A percentile compares a stretch with the other conserved stretches of the same genome.
These are phyloP conservation scores for Helicoverpa armigera DNA, from an alignment of 1,140 invertebrate genomes.

Conservation along the genomic window DNA sequence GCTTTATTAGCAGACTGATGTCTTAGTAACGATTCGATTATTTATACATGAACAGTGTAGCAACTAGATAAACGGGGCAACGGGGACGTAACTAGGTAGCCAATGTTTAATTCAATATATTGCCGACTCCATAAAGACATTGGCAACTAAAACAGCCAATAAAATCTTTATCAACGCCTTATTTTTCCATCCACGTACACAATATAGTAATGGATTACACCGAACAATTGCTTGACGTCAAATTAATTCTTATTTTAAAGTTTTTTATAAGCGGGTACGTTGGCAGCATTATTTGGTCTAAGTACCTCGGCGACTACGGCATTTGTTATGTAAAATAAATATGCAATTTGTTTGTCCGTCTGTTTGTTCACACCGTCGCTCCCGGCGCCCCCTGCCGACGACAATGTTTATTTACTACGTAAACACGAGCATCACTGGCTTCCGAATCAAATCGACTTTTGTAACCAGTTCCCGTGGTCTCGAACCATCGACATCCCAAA, in stretches of 20 bases:
- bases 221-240: not conserved
- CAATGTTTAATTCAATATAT: slow-evolving; percentile 26
- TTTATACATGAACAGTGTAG: slow-evolving; percentile 3
- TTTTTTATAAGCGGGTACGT: not conserved
- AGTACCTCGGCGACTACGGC: slow-evolving; percentile 10
- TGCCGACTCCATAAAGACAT: slow-evolving; percentile 27
- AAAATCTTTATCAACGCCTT: slow-evolving; percentile 27
- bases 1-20: not conserved
- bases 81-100: slow-evolving; percentile 8
- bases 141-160: slow-evolving; percentile 29
- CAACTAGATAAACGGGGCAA: slow-evolving; percentile 13
- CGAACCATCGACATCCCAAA: slow-evolving; percentile 36
- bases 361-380: slow-evolving; percentile 25
- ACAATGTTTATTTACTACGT: slow-evolving; percentile 38
- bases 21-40: slow-evolving; percentile 8
- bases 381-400: slow-evolving; percentile 24
- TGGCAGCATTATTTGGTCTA: slow-evolving; percentile 14
- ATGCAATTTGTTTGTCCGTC: slow-evolving; percentile 26
- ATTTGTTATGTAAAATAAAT: slow-evolving; percentile 14
- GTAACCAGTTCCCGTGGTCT: slow-evolving; percentile 17
- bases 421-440: slow-evolving; percentile 20
- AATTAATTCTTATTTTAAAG: not conserved
- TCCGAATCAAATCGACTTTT: slow-evolving; percentile 36
- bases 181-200: slow-evolving; percentile 11
- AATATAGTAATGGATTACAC: slow-evolving; percentile 4